These are phyloP conservation scores for Congeria kusceri DNA, from an alignment of 2,888 invertebrate genomes.

Conservation along the genomic window DNA sequence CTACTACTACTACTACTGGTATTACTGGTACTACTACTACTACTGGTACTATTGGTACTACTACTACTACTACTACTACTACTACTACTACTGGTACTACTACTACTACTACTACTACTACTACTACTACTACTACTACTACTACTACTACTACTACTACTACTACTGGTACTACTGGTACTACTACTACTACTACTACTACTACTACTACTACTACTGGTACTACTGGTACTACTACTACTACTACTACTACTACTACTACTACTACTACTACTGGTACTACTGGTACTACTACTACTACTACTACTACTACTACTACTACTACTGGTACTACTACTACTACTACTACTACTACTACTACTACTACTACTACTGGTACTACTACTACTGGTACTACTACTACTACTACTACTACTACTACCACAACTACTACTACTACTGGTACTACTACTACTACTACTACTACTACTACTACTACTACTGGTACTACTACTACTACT, in stretches of 20 bases:
- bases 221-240: slow-evolving; percentile 1
- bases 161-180: not conserved
- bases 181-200: not conserved
- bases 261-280: slow-evolving; percentile 8
- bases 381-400: slow-evolving; percentile 5
- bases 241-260: slow-evolving; percentile 13
- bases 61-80: slow-evolving; percentile 2
- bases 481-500: not conserved
- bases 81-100: slow-evolving; percentile 9
- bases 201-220: not conserved
- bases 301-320: slow-evolving; percentile 3
- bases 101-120: slow-evolving; percentile 6
- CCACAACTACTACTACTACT: slow-evolving; percentile 6
- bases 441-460: slow-evolving; percentile 6
- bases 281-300: slow-evolving; percentile 6
- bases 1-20: slow-evolving; percentile 4
- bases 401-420: slow-evolving; percentile 8
- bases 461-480: slow-evolving; percentile 10
- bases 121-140: slow-evolving; percentile 16
- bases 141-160: not conserved
- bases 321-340: slow-evolving; percentile 2
- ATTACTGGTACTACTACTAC: slow-evolving; percentile 13
- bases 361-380: not conserved
- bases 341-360: slow-evolving; percentile 7
- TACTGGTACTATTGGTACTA: slow-evolving; percentile 8